Evolutionary conservation across 2,888 invertebrate species (phyloP).

Genomic region (Synanthedon tipuliformis): DNA sequence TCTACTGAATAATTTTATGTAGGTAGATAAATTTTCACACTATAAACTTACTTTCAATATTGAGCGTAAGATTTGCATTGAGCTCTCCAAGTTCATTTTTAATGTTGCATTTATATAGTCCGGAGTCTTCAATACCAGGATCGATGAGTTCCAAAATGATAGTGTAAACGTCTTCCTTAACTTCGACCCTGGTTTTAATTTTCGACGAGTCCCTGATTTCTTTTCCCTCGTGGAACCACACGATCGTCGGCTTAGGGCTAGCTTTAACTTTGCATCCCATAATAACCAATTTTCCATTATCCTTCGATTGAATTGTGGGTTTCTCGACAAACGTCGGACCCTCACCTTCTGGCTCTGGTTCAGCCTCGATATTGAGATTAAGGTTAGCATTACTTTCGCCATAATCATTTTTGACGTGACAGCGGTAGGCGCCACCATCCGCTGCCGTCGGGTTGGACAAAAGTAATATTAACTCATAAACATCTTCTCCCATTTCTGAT

Average conservation of each 20-base stretch:
- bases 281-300: slow-evolving; percentile 61
- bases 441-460: slow-evolving; percentile 64
- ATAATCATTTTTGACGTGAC: slow-evolving; percentile 94
- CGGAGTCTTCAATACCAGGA: slow-evolving; percentile 95
- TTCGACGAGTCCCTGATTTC: slow-evolving; percentile 84
- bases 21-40: not conserved
- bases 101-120: slow-evolving; percentile 97
- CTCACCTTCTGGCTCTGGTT: slow-evolving; percentile 92
- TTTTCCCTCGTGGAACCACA: slow-evolving; percentile 66
- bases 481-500: slow-evolving; percentile 81
- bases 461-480: slow-evolving; percentile 84
- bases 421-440: slow-evolving; percentile 76
- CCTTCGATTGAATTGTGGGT: slow-evolving; percentile 85
- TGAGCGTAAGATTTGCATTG: slow-evolving; percentile 95
- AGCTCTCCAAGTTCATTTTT: slow-evolving; percentile 96
- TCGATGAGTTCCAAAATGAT: slow-evolving; percentile 89
- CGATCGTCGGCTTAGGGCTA: slow-evolving; percentile 61
- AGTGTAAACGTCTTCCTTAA: slow-evolving; percentile 83
- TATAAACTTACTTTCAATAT: slow-evolving; percentile 90
- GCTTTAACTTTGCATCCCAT: slow-evolving; percentile 67
- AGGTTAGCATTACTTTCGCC: slow-evolving; percentile 98
- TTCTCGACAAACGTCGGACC: slow-evolving; percentile 95
- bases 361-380: slow-evolving; percentile 96
- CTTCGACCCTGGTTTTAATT: slow-evolving; percentile 83
- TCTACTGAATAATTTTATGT: not conserved